Evolutionary conservation across 2,797 vertebrate genomes (phyloP).

Genomic region (Eidolon dupreanum): DNA sequence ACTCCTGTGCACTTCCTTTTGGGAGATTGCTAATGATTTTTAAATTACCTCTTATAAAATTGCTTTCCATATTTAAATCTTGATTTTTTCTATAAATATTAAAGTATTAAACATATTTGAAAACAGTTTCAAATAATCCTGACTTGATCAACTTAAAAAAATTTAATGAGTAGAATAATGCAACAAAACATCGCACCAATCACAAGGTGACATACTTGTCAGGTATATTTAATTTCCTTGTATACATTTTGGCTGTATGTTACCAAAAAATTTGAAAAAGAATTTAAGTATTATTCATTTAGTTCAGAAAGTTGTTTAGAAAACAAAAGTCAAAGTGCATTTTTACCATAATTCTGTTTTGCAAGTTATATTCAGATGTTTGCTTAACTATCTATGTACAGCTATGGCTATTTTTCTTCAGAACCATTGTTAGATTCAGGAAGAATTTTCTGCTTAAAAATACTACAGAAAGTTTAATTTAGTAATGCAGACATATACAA

Average conservation of each 20-base stretch:
- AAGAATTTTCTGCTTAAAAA: not conserved
- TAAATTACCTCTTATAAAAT: not conserved
- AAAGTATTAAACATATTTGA: constrained; percentile 4
- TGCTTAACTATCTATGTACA: not conserved
- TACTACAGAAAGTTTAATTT: not conserved
- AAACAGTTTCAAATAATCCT: constrained; percentile 20
- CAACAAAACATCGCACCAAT: not conserved
- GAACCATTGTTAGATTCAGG: not conserved
- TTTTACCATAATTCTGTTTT: not conserved
- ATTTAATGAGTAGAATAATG: not conserved
- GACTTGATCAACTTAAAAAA: not conserved
- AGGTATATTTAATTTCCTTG: not conserved
- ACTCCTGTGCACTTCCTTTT: not conserved
- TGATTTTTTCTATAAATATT: not conserved
- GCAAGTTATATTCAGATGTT: not conserved
- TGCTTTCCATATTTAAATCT: constrained; percentile 20
- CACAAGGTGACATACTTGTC: not conserved
- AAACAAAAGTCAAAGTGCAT: not conserved
- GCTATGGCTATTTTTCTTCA: not conserved
- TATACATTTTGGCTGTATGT: not conserved
- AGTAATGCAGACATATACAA: not conserved
- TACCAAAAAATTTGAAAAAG: not conserved
- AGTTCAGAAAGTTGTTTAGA: not conserved
- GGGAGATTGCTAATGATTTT: constrained; percentile 27
- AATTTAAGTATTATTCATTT: not conserved